Conservation (phyloP, 2,888 invertebrate species). For the Drosophila neonasuta region DNA sequence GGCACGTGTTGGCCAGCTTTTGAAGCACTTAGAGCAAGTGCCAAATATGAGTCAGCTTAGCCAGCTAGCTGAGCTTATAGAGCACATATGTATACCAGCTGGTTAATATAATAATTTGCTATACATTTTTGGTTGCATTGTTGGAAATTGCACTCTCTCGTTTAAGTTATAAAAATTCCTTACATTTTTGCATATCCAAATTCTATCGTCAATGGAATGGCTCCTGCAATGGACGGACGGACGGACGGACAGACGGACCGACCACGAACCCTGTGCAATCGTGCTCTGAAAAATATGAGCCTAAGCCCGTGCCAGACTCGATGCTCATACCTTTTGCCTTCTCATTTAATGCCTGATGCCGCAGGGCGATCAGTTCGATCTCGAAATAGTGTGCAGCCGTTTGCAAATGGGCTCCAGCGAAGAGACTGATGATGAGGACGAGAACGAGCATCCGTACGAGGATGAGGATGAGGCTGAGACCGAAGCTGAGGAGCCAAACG, state of each 20-base stretch:
- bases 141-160: background rate
- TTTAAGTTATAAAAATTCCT: slow-evolving; percentile 41
- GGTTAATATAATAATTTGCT: background rate
- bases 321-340: slow-evolving; percentile 66
- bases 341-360: slow-evolving; percentile 67
- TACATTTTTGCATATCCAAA: slow-evolving; percentile 57
- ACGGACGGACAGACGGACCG: background rate
- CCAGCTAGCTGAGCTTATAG: background rate
- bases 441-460: slow-evolving; percentile 23
- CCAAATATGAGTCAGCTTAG: background rate
- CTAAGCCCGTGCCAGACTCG: slow-evolving; percentile 76
- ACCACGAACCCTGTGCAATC: slow-evolving; percentile 24
- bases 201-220: slow-evolving; percentile 42
- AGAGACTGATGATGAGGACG: slow-evolving; percentile 38
- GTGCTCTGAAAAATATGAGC: slow-evolving; percentile 45
- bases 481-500: slow-evolving; percentile 40
- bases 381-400: slow-evolving; percentile 73
- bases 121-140: background rate
- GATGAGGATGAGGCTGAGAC: slow-evolving; percentile 35
- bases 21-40: background rate
- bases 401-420: slow-evolving; percentile 60
- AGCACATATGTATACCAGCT: background rate
- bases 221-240: slow-evolving; percentile 22
- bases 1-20: slow-evolving; percentile 45
- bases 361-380: slow-evolving; percentile 80